Base-by-base conservation (phyloP, 2,888 invertebrate species). In the Camponotus fellah region DNA sequence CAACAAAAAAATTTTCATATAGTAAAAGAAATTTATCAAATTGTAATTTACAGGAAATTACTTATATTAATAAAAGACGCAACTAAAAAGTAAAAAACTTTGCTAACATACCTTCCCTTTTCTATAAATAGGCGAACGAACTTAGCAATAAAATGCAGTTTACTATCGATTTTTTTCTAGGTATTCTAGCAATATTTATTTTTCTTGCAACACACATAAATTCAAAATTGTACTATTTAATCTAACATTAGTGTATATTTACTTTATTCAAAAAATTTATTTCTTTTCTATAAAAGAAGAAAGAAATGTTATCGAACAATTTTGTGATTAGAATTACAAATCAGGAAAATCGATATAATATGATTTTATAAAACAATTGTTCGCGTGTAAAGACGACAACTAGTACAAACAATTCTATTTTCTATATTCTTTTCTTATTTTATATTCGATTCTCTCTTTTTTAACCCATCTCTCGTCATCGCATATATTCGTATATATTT, bases 131-230 rank as follows among this genome's bases (percentile, higher is more conserved):
- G 8, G 2, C 37, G 40, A 79, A 26, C 49, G 49, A n/a, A 72
- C 72, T 80, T 71, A 80, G 43, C 34, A 46, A 37, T 79, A 37
- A 26, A 80, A 26, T 66, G 4, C 60, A 10, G 8, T 34, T 62
- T 46, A 66, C 58, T 21, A 46, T 69, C 9, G 46, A 79, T 14
- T 8, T 14, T 79, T 34, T 58, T 60, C 34, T 12, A 60, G 14
- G 40, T 79, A 56, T 34, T n/a, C 32, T 14, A 5, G 12, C 43
- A 32, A 32, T 46, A n/a, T 6, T 72, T 58, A 21, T 40, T 43
- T 32, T 12, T 17, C 14, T 56, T 14, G 14, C n/a, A 43, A 37
- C n/a, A 46, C 6, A 3, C 34, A 34, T 46, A 34, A 62, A 46
- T 75, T 8, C 14, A 12, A 62, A 46, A 46, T 46, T 60, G 0